phyloP scores from a whole-genome alignment of 1,140 invertebrate genomes.

The Parasteatoda tepidariorum region DNA sequence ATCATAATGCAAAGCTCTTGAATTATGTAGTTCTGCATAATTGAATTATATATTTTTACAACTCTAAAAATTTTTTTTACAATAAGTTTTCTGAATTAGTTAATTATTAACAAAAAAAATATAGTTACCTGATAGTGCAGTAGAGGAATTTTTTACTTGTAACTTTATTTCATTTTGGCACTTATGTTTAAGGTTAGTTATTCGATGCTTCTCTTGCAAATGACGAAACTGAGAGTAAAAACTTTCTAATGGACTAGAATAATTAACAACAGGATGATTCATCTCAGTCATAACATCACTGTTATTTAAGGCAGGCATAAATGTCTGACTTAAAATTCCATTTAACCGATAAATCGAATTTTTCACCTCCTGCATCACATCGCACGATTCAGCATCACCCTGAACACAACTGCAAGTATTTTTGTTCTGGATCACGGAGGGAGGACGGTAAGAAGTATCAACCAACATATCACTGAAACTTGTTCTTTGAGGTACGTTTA shows the following conservation, averaged over 20 bases:
- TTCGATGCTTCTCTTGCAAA: conserved; percentile 34
- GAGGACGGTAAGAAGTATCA: too few relatives aligned
- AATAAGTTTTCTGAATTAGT: too few relatives aligned
- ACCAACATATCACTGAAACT: neutral
- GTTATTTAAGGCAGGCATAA: conserved; percentile 2
- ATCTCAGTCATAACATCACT: neutral
- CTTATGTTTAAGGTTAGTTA: conserved; percentile 29
- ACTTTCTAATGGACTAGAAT: conserved; percentile 25
- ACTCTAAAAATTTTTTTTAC: too few relatives aligned
- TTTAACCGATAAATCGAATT: conserved; percentile 40
- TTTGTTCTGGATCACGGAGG: too few relatives aligned
- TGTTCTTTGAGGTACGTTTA: neutral
- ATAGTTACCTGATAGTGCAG: too few relatives aligned
- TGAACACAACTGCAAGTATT: conserved; percentile 25
- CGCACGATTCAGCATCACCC: conserved; percentile 9
- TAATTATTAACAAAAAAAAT: too few relatives aligned
- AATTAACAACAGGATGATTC: neutral
- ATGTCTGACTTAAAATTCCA: conserved; percentile 39
- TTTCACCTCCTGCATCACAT: conserved; percentile 42
- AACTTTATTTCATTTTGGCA: neutral
- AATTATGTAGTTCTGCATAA: too few relatives aligned
- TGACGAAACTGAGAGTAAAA: conserved; percentile 38
- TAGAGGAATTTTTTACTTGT: neutral
- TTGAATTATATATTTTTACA: too few relatives aligned
- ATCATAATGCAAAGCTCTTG: too few relatives aligned